phyloP scores from a whole-genome alignment of 2,888 invertebrate species.

The Trachelus stipa region DNA sequence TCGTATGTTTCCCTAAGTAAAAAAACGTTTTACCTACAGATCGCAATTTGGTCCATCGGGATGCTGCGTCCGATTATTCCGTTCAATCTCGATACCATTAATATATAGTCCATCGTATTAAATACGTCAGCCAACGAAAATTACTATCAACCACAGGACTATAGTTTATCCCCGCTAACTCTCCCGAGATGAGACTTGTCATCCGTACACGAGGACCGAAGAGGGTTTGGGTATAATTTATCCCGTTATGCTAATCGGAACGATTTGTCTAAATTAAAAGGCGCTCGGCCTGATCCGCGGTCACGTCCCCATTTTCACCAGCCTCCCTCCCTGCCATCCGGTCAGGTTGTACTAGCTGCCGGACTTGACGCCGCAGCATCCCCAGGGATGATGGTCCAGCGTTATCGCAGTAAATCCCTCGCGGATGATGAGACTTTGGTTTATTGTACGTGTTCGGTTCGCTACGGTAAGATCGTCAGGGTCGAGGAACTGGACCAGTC shows the following conservation, averaged over 20 bases:
- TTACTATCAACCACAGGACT: background rate
- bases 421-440: slow-evolving; percentile 66
- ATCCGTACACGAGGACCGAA: background rate
- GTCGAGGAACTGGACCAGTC: background rate
- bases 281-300: slow-evolving; percentile 43
- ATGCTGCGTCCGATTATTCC: background rate
- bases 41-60: background rate
- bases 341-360: background rate
- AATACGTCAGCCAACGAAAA: background rate
- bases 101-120: background rate
- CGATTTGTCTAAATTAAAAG: slow-evolving; percentile 67
- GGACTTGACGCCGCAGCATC: slow-evolving; percentile 21
- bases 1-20: no score
- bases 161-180: slow-evolving; percentile 1
- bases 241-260: slow-evolving; percentile 67
- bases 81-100: background rate
- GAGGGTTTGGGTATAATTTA: slow-evolving; percentile 59
- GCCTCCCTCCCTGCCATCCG: slow-evolving; percentile 21
- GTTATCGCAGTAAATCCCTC: slow-evolving; percentile 64
- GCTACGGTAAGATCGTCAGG: slow-evolving; percentile 8
- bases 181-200: slow-evolving; percentile 5
- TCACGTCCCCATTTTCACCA: slow-evolving; percentile 42
- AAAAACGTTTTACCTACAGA: background rate
- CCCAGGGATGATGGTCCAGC: slow-evolving; percentile 48
- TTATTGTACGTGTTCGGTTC: slow-evolving; percentile 61